Evolutionary conservation across 2,888 invertebrate genomes (phyloP).

Genomic region (Slavum lentiscoides): DNA sequence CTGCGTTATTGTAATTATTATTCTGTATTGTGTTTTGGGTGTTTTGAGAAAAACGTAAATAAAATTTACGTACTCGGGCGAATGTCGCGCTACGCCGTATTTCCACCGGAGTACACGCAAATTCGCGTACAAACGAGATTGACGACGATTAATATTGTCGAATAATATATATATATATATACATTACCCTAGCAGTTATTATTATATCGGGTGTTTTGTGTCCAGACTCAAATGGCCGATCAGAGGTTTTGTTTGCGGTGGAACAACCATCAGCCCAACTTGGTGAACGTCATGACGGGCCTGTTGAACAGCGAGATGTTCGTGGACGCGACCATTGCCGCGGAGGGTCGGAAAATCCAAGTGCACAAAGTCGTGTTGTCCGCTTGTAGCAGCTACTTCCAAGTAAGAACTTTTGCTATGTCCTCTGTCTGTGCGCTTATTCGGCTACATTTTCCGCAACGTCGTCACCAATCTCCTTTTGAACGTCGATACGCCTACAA

Average conservation of each 20-base stretch:
- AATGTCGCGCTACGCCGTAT: background rate
- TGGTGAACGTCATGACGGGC: constrained; percentile 85
- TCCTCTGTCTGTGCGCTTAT: too few species aligned
- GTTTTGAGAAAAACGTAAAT: background rate
- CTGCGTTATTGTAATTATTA: background rate
- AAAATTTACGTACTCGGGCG: background rate
- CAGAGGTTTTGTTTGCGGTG: constrained; percentile 83
- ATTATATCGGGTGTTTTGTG: background rate
- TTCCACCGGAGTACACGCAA: too few species aligned
- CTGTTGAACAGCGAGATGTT: constrained; percentile 80
- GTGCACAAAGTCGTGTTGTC: constrained; percentile 89
- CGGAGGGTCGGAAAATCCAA: constrained; percentile 83
- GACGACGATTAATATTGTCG: background rate
- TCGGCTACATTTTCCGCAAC: too few species aligned
- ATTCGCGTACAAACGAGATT: too few species aligned
- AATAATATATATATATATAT: too few species aligned
- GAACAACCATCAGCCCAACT: constrained; percentile 93
- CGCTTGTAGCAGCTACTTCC: constrained; percentile 91
- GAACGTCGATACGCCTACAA: too few species aligned
- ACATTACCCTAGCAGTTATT: too few species aligned
- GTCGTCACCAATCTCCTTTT: too few species aligned
- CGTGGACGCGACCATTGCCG: constrained; percentile 88
- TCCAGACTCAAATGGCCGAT: constrained; percentile 64
- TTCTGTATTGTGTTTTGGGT: background rate
- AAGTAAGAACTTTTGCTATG: constrained; percentile 63